Evolutionary conservation across 2,113 vertebrate genomes (phyloP), one percentile per base, ranked within the genome.

Genomic region (Chaetura pelagica): DNA sequence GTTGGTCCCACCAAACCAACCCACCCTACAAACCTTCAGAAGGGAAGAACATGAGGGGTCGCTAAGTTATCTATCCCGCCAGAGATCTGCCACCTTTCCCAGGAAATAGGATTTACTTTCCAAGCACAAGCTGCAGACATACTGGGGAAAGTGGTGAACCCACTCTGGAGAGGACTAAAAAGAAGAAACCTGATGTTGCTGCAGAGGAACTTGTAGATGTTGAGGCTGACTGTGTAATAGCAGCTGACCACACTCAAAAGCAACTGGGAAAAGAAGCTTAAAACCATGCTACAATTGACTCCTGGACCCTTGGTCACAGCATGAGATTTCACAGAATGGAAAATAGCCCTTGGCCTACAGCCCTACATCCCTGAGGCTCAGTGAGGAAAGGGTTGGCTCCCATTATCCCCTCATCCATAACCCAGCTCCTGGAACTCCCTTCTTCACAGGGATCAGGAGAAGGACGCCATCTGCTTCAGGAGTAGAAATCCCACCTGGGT

Each of bases 101-200:
- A 34, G 18, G 9, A 54, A n/a, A 15, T 3, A 27, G 27, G 52
- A 46, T 57, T 84, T n/a, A 23, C 44, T 64, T 80, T 26, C 27
- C 6, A 21, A 0, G 0, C 1, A 0, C 17, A 44, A 6, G 27
- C 7, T 59, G 38, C 48, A 38, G 35, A 85, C 34, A 15, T 5
- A 1, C 1, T 42, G 30, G 20, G 11, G 34, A 59, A 48, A 8
- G 22, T 5, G 26, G 2, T 15, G 34, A 34, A 17, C 15, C 13
- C 16, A 35, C 4, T 15, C 30, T 27, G 38, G 52, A 10, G 27
- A 82, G 44, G 13, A 51, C 9, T 4, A 66, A 52, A 42, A 58
- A 13, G 21, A 29, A 2, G 29, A 84, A 78, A 48, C 17, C 16
- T 69, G 15, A 22, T 32, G 7, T 8, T 55, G 59, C 16, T 26